Evolutionary conservation across 2,888 invertebrate genomes (phyloP), one percentile per base, ranked within the genome.

Genomic region (Unio delphinus): DNA sequence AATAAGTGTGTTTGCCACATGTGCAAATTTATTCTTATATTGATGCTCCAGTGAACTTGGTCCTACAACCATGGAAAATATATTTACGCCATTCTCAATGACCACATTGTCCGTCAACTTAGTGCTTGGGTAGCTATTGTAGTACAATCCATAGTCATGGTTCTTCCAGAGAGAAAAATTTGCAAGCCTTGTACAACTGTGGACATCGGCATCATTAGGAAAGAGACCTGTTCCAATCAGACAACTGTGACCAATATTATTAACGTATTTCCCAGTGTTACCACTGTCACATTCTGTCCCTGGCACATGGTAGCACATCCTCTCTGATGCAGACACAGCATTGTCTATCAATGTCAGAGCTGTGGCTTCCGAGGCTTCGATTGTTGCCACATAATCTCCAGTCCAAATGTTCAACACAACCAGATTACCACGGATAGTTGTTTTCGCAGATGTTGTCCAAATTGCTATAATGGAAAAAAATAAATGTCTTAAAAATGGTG

Each of bases 131-230:
- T 23, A n/a, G 61, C 68, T 70, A n/a, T 80, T 69, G 65, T 78
- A 75, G 68, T 86, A 89, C 6, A 89, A 60, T 1, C 87, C 88
- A 67, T 71, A 83, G 61, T 88, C 85, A 23, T 64, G 67, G 65
- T 73, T 79, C 64, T 81, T 84, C 73, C 76, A 83, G 4, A 80
- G 26, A 0, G 68, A 74, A 64, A 88, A 86, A 23, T 81, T 82
- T 4, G 80, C 69, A 18, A 81, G 75, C 34, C 70, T 66, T 5
- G 73, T 60, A 64, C 87, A 86, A 15, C 64, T 67, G 1, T 28
- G 56, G 6, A 59, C 60, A 23, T 68, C 63, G 3, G 55, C 4
- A 57, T 83, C 78, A 8, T 69, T 23, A 1, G 82, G 80, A 7
- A 80, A 66, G 1, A 78, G 30, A 1, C 54, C 75, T 1, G 80